Conservation (phyloP, 2,888 invertebrate genomes). For the Sesamia inferens region DNA sequence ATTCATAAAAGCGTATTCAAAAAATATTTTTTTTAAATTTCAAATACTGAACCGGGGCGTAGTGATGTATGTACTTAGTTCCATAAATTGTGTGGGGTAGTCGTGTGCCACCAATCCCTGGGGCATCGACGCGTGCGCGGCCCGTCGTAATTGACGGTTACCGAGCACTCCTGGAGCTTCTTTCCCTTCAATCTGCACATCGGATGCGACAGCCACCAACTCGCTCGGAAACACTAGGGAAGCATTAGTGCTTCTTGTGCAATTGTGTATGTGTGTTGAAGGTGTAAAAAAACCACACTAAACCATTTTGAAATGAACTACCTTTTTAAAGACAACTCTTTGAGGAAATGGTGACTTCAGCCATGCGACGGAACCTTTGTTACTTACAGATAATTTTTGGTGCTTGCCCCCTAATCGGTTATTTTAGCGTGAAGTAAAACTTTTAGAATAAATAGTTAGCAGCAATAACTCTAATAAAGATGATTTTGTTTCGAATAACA, state of each 20-base stretch:
- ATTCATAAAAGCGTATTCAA: conserved; percentile 50
- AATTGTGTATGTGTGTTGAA: conserved; percentile 15
- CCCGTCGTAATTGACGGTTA: conserved; percentile 81
- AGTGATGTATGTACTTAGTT: conserved; percentile 71
- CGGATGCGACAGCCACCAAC: conserved; percentile 80
- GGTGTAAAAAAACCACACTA: conserved; percentile 11
- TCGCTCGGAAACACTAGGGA: conserved; percentile 77
- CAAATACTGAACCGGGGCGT: conserved; percentile 61
- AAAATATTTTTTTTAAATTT: conserved; percentile 65
- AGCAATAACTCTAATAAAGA: too few species aligned
- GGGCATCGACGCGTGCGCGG: conserved; percentile 83
- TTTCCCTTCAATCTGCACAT: conserved; percentile 81
- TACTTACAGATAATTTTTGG: background rate
- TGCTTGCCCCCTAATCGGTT: background rate
- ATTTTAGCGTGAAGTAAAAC: background rate
- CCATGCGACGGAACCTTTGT: background rate
- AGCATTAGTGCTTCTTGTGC: conserved; percentile 67
- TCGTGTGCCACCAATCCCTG: conserved; percentile 82
- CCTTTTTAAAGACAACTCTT: background rate
- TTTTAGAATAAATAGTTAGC: too few species aligned
- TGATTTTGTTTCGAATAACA: background rate
- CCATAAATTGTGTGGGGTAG: conserved; percentile 82
- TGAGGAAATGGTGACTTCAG: background rate
- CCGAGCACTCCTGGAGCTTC: conserved; percentile 82
- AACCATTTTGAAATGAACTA: background rate